Base-by-base conservation (phyloP, 2,888 invertebrate species). In the Hirtodrosophila alboralis region DNA sequence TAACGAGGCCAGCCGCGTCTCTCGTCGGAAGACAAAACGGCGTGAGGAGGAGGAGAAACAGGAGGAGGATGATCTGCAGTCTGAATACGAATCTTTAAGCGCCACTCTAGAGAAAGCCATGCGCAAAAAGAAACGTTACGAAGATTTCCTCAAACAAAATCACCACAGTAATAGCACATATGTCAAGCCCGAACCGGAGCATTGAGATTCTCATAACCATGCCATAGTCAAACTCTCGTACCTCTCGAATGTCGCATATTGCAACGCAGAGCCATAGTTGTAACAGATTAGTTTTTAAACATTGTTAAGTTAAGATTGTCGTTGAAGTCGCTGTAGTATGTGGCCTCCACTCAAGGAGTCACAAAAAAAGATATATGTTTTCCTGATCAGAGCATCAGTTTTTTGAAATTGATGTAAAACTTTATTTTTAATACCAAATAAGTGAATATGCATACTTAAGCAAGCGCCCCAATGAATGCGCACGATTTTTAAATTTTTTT, bases 1-100 rank as follows among this genome's bases (percentile, higher is more conserved):
- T 56, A 89, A 89, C 45, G 89, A 89, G 54, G 89, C 89, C 12
- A 89, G 89, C 30, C 89, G 90, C 10, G 58, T 88, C 3, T 89
- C 89, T 1, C 88, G 89, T 16, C 59, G 73, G 28, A 89, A 90
- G 80, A 89, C 89, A 47, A 89, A 87, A 44, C 53, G 73, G 23
- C 88, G 88, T 44, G 89, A 89, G 47, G 77, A 72, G 26, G 73
- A 57, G 2, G 77, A 89, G 43, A 71, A 72, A 30, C 21, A 7
- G 4, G 70, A 68, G 16, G 87, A 88, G 49, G 48, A 84, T 0
- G 9, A 3, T 3, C 66, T 81, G 41, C 33, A 54, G 16, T 26
- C 14, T 0, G 48, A 16, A 16, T 63, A 74, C 31, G 14, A 43
- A 0, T 2, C 37, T 0, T 65, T 84, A 0, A 52, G 13, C 1